Percentiles rank a stretch among this genome's conserved stretches.
phyloP scores from a whole-genome alignment of 2,113 vertebrate species.

The Zeus faber region DNA sequence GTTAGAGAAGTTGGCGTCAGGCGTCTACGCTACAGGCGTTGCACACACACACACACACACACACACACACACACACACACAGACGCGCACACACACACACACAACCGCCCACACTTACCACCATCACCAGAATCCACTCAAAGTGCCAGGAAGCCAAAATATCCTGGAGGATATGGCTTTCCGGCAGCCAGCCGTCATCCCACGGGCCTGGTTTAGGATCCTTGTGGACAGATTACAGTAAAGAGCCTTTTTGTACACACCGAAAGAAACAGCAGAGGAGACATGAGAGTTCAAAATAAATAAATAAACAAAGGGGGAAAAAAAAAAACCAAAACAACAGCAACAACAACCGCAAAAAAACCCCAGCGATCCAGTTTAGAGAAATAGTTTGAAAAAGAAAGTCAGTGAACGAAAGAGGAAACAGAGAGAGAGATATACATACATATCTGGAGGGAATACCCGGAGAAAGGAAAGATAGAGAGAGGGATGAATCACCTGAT shows the following conservation, averaged over 20 bases:
- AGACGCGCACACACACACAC: background rate
- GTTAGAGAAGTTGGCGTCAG: too few species aligned
- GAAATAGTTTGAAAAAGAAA: too few species aligned
- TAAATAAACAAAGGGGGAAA: background rate
- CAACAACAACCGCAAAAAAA: too few species aligned
- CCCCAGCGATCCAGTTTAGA: conserved; percentile 33
- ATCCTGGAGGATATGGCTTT: conserved; percentile 80
- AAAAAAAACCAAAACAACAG: background rate
- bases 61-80: background rate
- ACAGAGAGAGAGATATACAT: conserved; percentile 30
- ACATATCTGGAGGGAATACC: conserved; percentile 45
- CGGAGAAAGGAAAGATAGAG: conserved; percentile 36
- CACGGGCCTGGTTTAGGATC: conserved; percentile 73
- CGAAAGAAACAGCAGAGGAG: background rate
- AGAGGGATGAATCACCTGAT: conserved; percentile 60
- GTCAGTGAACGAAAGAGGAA: too few species aligned
- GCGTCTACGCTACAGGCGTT: too few species aligned
- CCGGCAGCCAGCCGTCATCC: conserved; percentile 68
- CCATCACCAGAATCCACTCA: conserved; percentile 79
- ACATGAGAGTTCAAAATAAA: too few species aligned
- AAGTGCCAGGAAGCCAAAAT: conserved; percentile 83
- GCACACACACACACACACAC: background rate
- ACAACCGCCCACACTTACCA: conserved; percentile 71
- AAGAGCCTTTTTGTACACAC: conserved; percentile 62
- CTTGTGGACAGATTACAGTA: conserved; percentile 79